Evolutionary conservation across 2,113 vertebrate genomes (phyloP).

Genomic region (Dunckerocampus dactyliophorus): DNA sequence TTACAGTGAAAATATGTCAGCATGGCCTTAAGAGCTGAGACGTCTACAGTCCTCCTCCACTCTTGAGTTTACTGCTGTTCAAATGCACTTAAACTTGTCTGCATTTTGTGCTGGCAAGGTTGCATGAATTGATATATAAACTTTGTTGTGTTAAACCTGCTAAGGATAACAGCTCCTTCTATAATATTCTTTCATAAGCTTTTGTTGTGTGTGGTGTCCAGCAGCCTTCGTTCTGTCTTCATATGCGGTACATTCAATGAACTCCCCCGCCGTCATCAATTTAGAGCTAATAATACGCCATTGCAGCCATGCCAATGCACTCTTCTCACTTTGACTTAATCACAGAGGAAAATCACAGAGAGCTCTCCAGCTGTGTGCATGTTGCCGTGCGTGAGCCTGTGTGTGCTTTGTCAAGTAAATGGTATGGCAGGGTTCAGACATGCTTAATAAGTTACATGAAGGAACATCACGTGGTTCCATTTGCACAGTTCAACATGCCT

Average conservation of each 20-base stretch:
- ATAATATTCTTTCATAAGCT: slow-evolving; percentile 19
- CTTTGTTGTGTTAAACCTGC: neutral
- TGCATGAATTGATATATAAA: neutral
- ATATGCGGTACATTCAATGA: slow-evolving; percentile 27
- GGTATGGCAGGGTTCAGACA: no score
- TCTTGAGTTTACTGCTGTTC: slow-evolving; percentile 18
- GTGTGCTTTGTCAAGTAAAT: slow-evolving; percentile 33
- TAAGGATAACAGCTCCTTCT: neutral
- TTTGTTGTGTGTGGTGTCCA: slow-evolving; percentile 19
- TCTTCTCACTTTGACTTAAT: slow-evolving; percentile 36
- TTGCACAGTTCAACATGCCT: no score
- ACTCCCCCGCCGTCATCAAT: slow-evolving; percentile 15
- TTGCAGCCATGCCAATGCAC: slow-evolving; percentile 34
- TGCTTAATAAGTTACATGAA: no score
- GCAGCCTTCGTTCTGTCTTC: slow-evolving; percentile 23
- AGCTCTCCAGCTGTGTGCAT: slow-evolving; percentile 44
- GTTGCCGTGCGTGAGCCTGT: slow-evolving; percentile 9
- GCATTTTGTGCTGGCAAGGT: neutral
- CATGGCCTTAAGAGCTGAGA: slow-evolving; percentile 39
- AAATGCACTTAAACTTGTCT: slow-evolving; percentile 13
- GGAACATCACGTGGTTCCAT: no score
- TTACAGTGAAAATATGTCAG: slow-evolving; percentile 15
- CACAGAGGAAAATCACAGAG: slow-evolving; percentile 51
- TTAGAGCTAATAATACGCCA: slow-evolving; percentile 28
- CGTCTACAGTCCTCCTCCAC: slow-evolving; percentile 16